Percentiles rank a stretch among this genome's conserved stretches.
phyloP scores from a whole-genome alignment of 2,797 vertebrate species.

The Sebastes iracundus region DNA sequence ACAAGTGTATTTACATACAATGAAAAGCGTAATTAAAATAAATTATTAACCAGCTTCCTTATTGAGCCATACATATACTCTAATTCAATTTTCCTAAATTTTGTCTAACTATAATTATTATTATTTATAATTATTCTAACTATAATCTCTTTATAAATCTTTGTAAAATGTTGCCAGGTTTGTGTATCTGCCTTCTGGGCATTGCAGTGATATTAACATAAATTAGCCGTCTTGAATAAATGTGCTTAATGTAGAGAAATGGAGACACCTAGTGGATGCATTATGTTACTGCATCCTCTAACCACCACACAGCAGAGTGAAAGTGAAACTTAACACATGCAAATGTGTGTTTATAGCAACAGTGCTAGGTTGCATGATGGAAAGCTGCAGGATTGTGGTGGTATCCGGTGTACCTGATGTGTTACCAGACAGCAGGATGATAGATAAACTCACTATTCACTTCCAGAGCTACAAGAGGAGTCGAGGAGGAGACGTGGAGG shows the following conservation, averaged over 20 bases:
- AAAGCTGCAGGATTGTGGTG: constrained; percentile 45
- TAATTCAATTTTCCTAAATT: no score
- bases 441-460: constrained; percentile 65
- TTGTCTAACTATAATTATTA: no score
- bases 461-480: constrained; percentile 64
- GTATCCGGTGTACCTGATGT: constrained; percentile 61
- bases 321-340: constrained; percentile 39
- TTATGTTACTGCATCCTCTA: fast-evolving
- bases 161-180: constrained; percentile 31
- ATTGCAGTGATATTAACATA: not conserved
- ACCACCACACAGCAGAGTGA: not conserved
- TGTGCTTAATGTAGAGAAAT: not conserved
- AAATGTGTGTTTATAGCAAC: constrained; percentile 10
- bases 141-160: no score
- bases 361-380: not conserved
- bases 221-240: not conserved
- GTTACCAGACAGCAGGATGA: constrained; percentile 36
- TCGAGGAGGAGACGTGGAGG: constrained; percentile 67
- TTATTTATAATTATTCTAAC: no score
- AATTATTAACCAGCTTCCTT: no score
- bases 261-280: constrained; percentile 33
- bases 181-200: constrained; percentile 15
- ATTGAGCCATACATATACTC: no score
- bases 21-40: no score
- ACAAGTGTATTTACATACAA: no score